phyloP scores from a whole-genome alignment of 2,113 vertebrate species.

The Reinhardtius hippoglossoides region DNA sequence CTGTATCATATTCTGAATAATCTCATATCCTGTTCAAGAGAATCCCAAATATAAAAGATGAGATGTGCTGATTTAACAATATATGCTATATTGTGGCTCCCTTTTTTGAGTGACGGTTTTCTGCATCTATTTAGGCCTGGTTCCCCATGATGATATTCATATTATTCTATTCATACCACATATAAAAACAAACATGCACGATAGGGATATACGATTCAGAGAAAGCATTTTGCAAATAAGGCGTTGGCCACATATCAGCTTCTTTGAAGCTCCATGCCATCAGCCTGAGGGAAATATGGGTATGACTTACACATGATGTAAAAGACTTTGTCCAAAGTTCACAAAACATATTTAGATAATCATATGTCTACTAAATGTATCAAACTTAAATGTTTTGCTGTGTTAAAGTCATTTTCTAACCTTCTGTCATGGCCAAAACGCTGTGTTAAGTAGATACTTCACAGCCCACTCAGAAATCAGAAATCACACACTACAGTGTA shows the following conservation, averaged over 20 bases:
- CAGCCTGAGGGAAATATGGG: background rate
- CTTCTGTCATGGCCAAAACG: background rate
- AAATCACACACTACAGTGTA: slow-evolving; percentile 10
- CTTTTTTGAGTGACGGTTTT: slow-evolving; percentile 11
- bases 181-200: background rate
- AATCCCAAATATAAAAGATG: slow-evolving; percentile 32
- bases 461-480: background rate
- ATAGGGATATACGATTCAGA: background rate
- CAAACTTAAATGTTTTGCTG: too few relatives aligned
- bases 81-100: background rate
- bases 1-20: slow-evolving; percentile 26
- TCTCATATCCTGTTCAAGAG: slow-evolving; percentile 36
- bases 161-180: background rate
- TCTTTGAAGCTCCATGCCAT: background rate
- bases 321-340: background rate
- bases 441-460: too few relatives aligned
- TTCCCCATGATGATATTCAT: slow-evolving; percentile 18
- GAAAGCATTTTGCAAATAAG: background rate
- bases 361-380: too few relatives aligned
- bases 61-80: slow-evolving; percentile 14
- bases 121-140: slow-evolving; percentile 1
- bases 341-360: background rate
- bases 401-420: background rate
- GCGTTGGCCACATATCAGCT: background rate
- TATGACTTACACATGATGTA: background rate